Base-by-base conservation (phyloP, 2,113 vertebrate species). In the Ciconia maguari region DNA sequence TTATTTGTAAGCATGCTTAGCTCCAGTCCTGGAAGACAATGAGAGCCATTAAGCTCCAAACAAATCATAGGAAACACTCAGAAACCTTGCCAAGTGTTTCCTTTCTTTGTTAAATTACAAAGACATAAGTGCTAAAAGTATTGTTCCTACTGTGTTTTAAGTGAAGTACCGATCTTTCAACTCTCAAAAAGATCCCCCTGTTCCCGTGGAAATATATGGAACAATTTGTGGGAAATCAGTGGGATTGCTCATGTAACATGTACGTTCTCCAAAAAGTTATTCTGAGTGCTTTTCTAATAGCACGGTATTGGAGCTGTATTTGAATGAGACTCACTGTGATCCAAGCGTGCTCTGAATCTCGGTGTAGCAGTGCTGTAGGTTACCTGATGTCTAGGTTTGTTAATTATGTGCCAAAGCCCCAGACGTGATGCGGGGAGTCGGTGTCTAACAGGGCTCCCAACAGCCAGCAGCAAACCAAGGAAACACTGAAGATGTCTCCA, bases 81-180 rank as follows among this genome's bases (percentile, higher is more conserved):
- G 75, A 78, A 94, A 74, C 66, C 66, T 85, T 85, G 70, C 89
- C 82, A 89, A 87, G 57, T 48, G 66, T 91, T 95, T 79, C 65
- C 64, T 87, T 93, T 42, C 81, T 94, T 89, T 89, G 84, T 94
- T 83, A 82, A 76, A 94, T 85, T 91, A 54, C 83, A 95, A 38
- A 92, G 58, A 52, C 8, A 0, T 26, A 49, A 95, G 65, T 25
- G 70, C 74, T 82, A 57, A 24, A 81, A 83, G 72, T 80, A 3
- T 83, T 54, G 46, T 29, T 90, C 95, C 87, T 87, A 58, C 87
- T 74, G 87, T 41, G 70, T 82, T 83, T 79, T 65, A 80, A 77
- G 69, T 60, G 66, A 92, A 82, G 74, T 65, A 25, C 65, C 30
- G 32, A 36, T 91, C 70, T 91, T 79, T 32, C 80, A 65, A 5